These are phyloP conservation scores for Gymnothorax javanicus DNA, from an alignment of 2,797 vertebrate species.

Conservation along the genomic window DNA sequence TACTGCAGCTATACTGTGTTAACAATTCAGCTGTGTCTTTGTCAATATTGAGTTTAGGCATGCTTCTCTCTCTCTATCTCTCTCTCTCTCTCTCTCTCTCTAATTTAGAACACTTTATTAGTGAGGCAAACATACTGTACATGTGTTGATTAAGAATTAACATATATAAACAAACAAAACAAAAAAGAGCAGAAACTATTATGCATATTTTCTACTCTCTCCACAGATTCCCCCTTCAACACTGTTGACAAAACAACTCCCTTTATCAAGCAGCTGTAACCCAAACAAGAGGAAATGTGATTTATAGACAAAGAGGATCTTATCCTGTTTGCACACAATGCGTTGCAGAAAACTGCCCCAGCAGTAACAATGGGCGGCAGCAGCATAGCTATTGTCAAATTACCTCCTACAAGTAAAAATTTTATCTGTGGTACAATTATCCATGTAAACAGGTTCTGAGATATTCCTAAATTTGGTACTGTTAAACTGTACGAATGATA, in stretches of 20 bases:
- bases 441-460: too few relatives aligned
- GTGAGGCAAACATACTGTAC: background rate
- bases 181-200: background rate
- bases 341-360: background rate
- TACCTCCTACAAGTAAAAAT: too few relatives aligned
- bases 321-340: background rate
- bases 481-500: too few relatives aligned
- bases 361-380: background rate
- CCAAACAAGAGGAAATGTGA: constrained; percentile 19
- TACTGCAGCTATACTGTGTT: constrained; percentile 83
- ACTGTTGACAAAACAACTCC: constrained; percentile 9
- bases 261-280: constrained; percentile 10
- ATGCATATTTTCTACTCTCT: background rate
- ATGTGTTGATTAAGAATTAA: background rate
- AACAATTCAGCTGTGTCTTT: constrained; percentile 88
- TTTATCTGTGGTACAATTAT: too few relatives aligned
- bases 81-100: constrained; percentile 19
- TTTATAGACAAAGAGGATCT: background rate
- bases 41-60: constrained; percentile 87
- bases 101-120: background rate
- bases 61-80: background rate
- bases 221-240: background rate
- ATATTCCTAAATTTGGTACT: too few relatives aligned
- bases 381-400: too few relatives aligned
- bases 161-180: background rate